phyloP scores from a whole-genome alignment of 1,140 invertebrate species.

The Homalodisca vitripennis region DNA sequence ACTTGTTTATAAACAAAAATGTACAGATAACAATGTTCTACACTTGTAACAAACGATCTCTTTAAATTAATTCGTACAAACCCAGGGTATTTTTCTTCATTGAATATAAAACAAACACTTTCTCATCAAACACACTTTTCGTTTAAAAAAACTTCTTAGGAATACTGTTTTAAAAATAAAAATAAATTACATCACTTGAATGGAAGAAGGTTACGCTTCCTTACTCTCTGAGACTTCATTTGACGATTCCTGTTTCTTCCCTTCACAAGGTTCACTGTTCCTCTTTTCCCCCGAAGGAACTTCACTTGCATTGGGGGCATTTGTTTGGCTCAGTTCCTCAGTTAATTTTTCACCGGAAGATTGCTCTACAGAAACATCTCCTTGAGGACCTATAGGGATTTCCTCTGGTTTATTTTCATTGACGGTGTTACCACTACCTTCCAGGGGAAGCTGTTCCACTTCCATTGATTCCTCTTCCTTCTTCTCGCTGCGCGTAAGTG shows the following conservation, averaged over 20 bases:
- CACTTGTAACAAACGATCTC: not conserved
- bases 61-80: not conserved
- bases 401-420: not conserved
- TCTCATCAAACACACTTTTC: not conserved
- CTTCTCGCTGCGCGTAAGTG: conserved; percentile 33
- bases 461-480: not conserved
- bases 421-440: not conserved
- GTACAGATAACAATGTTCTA: not conserved
- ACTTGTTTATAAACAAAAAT: conserved; percentile 22
- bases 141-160: conserved; percentile 4
- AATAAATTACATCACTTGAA: not conserved
- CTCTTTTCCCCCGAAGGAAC: not conserved
- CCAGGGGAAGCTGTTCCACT: not conserved
- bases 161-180: conserved; percentile 12
- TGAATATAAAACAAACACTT: conserved; percentile 7
- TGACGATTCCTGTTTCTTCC: not conserved
- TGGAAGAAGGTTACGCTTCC: not conserved
- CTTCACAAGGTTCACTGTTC: not conserved
- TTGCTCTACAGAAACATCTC: not conserved
- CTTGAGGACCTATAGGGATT: not conserved
- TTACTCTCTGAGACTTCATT: not conserved
- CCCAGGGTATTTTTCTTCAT: too few species aligned
- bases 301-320: not conserved
- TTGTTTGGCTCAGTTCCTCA: not conserved
- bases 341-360: not conserved